These are phyloP conservation scores for Podilymbus podiceps DNA, from an alignment of 2,113 vertebrate species.

Conservation along the genomic window DNA sequence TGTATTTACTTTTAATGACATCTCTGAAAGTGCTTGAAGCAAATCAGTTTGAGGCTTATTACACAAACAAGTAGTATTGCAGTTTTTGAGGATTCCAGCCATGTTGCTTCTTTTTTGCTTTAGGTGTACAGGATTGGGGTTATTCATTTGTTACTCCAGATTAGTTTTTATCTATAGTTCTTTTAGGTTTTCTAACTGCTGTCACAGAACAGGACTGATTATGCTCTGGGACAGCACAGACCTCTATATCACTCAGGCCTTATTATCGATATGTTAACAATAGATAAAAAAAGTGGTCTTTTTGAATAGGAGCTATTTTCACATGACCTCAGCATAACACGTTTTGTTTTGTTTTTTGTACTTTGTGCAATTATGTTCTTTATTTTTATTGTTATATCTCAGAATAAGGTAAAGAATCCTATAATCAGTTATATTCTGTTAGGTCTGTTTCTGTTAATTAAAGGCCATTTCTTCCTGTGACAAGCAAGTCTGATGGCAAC, in stretches of 20 bases:
- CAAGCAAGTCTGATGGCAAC: not conserved
- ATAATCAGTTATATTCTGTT: not conserved
- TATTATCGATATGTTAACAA: not conserved
- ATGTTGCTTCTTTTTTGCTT: not conserved
- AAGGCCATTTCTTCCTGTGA: not conserved
- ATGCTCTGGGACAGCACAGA: not conserved
- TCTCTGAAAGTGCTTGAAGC: not conserved
- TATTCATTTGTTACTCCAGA: not conserved
- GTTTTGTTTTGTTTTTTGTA: not conserved
- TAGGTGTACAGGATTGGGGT: not conserved
- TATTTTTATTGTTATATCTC: not conserved
- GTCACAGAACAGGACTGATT: not conserved
- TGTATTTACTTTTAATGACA: not conserved
- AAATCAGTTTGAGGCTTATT: not conserved
- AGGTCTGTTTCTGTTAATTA: not conserved
- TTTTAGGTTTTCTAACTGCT: not conserved
- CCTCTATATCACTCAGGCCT: not conserved
- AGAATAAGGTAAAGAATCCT: not conserved
- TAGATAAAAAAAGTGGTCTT: not conserved
- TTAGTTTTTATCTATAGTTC: not conserved
- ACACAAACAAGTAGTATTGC: not conserved
- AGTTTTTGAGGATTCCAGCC: not conserved
- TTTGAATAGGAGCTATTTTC: not conserved
- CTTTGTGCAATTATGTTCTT: not conserved
- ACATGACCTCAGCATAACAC: not conserved